phyloP scores from a whole-genome alignment of 2,113 vertebrate species.

The Otolemur garnettii region DNA sequence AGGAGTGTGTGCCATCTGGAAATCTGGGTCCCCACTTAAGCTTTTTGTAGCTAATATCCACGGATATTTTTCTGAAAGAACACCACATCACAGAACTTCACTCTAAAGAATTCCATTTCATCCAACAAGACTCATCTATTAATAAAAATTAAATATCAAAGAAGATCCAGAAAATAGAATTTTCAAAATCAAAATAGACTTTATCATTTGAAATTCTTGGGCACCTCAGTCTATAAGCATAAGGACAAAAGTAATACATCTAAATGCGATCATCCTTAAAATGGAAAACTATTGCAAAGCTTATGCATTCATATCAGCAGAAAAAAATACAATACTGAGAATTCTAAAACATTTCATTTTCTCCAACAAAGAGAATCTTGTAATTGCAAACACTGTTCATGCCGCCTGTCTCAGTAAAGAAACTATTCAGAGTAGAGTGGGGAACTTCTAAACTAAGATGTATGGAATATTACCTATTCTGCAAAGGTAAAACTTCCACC shows the following conservation, averaged over 20 bases:
- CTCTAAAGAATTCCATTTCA: not conserved
- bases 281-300: not conserved
- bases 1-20: not conserved
- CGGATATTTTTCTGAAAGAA: not conserved
- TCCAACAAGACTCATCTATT: not conserved
- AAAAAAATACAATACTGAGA: not conserved
- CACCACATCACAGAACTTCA: rapidly evolving
- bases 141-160: not conserved
- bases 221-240: not conserved
- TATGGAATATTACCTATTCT: not conserved
- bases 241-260: not conserved
- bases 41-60: not conserved
- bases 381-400: not conserved
- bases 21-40: not conserved
- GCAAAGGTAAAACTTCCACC: conserved; percentile 23
- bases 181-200: not conserved
- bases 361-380: not conserved
- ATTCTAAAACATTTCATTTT: not conserved
- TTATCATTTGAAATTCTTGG: not conserved
- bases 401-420: not conserved
- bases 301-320: not conserved
- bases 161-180: not conserved
- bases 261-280: not conserved
- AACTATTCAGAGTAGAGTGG: not conserved
- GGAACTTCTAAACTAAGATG: not conserved